A percentile compares a stretch with the other conserved stretches of the same genome.
Conservation (phyloP, 2,113 vertebrate species). For the Alaudala cheleensis region DNA sequence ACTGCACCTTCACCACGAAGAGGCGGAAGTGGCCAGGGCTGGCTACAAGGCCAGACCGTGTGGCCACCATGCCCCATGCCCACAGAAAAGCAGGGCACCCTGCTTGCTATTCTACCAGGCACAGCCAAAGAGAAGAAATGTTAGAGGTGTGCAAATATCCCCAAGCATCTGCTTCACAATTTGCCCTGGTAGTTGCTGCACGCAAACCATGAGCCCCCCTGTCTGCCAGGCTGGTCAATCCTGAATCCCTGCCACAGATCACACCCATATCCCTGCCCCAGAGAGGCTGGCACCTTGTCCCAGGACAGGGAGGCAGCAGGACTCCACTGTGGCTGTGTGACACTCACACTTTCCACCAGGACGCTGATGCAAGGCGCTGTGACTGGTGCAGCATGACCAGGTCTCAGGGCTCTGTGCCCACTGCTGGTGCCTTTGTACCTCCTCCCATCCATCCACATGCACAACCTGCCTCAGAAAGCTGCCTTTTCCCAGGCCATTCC, state of each 20-base stretch:
- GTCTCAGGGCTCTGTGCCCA: not conserved
- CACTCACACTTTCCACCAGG: not conserved
- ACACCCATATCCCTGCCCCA: not conserved
- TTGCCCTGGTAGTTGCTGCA: not conserved
- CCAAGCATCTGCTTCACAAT: not conserved
- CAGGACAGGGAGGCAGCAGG: not conserved
- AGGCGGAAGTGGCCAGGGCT: not conserved
- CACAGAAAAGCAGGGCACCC: not conserved
- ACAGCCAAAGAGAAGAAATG: not conserved
- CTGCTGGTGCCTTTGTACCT: fast-evolving
- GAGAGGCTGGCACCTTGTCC: not conserved
- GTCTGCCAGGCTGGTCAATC: not conserved
- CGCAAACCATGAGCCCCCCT: not conserved
- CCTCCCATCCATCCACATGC: fast-evolving
- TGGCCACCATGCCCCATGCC: not conserved
- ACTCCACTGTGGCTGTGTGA: not conserved
- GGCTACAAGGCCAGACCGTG: fast-evolving
- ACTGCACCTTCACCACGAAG: fast-evolving
- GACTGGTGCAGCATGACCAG: not conserved
- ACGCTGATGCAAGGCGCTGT: fast-evolving
- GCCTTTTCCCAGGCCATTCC: not conserved
- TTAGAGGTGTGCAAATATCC: not conserved
- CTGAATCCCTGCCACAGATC: not conserved
- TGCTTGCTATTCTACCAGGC: not conserved
- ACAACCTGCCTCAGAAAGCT: not conserved